Evolutionary conservation across 2,113 vertebrate genomes (phyloP).

Genomic region (Scopus umbretta): DNA sequence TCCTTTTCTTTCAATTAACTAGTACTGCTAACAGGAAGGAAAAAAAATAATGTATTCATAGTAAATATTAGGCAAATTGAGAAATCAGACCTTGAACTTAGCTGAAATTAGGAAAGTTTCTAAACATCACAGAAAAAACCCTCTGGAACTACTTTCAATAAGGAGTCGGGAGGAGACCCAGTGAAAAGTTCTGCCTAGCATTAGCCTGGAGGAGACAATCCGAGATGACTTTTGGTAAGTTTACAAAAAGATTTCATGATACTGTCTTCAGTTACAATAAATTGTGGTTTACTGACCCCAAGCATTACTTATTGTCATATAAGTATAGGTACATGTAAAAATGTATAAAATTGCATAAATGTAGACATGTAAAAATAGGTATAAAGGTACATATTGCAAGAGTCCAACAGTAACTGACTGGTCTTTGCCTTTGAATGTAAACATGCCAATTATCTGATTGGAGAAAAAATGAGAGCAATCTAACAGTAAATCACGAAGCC

Average conservation of each 20-base stretch:
- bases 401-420: not conserved
- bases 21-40: not conserved
- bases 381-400: not conserved
- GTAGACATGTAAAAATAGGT: not conserved
- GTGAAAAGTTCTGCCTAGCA: not conserved
- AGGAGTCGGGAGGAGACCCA: not conserved
- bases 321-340: not conserved
- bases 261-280: not conserved
- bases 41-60: not conserved
- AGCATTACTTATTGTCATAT: not conserved
- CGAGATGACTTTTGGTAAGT: not conserved
- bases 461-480: not conserved
- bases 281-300: not conserved
- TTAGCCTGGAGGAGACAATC: not conserved
- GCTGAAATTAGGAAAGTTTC: not conserved
- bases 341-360: not conserved
- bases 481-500: not conserved
- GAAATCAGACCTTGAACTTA: not conserved
- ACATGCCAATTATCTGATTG: not conserved
- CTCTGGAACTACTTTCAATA: not conserved
- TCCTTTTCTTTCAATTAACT: not conserved
- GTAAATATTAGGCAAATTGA: not conserved
- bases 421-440: not conserved
- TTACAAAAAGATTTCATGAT: not conserved
- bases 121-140: not conserved